Evolutionary conservation across 2,797 vertebrate species (phyloP).

Genomic region (Acrossocheilus fasciatus): DNA sequence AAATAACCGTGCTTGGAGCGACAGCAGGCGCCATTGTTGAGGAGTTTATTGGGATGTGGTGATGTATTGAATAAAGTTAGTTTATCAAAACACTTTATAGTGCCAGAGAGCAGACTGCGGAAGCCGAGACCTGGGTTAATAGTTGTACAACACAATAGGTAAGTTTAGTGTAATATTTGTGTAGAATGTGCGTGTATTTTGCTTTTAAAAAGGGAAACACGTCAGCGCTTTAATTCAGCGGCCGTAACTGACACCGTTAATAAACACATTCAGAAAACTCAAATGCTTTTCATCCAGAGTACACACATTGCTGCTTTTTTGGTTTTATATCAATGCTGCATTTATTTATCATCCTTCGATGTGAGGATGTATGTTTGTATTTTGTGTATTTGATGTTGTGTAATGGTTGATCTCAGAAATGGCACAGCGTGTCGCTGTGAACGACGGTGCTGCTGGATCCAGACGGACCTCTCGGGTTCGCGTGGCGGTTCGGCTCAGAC

Average conservation of each 20-base stretch:
- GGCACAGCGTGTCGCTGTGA: slow-evolving; percentile 73
- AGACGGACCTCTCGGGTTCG: slow-evolving; percentile 80
- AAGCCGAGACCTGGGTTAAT: neutral
- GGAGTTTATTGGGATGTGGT: neutral
- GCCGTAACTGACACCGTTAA: no score
- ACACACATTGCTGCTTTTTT: no score
- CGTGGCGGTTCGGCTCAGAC: slow-evolving; percentile 88
- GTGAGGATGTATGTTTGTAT: neutral
- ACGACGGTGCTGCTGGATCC: slow-evolving; percentile 62
- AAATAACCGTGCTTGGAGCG: neutral
- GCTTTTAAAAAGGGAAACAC: neutral
- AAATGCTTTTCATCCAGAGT: no score
- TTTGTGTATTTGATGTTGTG: neutral
- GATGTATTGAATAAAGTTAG: neutral
- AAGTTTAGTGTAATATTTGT: neutral
- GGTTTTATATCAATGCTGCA: neutral
- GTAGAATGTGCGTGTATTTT: neutral
- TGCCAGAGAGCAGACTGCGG: no score
- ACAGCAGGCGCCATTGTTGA: slow-evolving; percentile 9
- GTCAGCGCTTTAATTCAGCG: neutral
- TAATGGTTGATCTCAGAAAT: slow-evolving; percentile 59
- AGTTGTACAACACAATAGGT: neutral
- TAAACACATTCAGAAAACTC: neutral
- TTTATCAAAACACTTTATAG: neutral
- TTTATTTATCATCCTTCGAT: neutral